Conservation (phyloP, 2,797 vertebrate species). For the Pseudocheirus occidentalis region DNA sequence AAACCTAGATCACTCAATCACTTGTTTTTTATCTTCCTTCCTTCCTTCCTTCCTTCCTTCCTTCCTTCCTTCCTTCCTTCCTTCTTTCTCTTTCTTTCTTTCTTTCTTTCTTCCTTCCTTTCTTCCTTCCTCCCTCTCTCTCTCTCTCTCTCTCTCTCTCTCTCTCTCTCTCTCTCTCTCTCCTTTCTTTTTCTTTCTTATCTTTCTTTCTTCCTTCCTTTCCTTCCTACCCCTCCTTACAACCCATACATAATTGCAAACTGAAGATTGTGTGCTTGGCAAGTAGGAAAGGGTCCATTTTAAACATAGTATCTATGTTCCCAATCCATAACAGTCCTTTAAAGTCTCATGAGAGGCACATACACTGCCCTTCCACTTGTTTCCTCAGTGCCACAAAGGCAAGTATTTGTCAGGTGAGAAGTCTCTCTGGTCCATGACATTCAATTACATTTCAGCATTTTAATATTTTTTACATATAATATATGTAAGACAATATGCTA, state of each 20-base stretch:
- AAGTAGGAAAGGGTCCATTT: neutral
- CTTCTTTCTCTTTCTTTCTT: fast-evolving
- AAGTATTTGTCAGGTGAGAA: neutral
- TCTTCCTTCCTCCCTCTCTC: too few relatives aligned
- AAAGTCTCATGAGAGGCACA: neutral
- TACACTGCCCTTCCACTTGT: neutral
- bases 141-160: too few relatives aligned
- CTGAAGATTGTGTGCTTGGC: neutral
- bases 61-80: too few relatives aligned
- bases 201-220: too few relatives aligned
- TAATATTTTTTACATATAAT: neutral
- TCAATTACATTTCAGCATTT: too few relatives aligned
- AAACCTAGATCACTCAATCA: neutral
- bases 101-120: too few relatives aligned
- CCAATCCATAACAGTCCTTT: too few relatives aligned
- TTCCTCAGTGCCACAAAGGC: neutral
- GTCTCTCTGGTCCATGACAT: neutral
- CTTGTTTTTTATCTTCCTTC: neutral
- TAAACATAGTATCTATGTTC: neutral
- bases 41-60: too few relatives aligned
- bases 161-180: fast-evolving
- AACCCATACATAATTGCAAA: too few relatives aligned
- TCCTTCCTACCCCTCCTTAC: too few relatives aligned
- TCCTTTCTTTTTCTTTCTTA: too few relatives aligned
- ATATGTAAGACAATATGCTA: neutral